These are phyloP conservation scores for Lamellibrachia luymesi DNA, from an alignment of 1,140 invertebrate genomes.

Conservation along the genomic window DNA sequence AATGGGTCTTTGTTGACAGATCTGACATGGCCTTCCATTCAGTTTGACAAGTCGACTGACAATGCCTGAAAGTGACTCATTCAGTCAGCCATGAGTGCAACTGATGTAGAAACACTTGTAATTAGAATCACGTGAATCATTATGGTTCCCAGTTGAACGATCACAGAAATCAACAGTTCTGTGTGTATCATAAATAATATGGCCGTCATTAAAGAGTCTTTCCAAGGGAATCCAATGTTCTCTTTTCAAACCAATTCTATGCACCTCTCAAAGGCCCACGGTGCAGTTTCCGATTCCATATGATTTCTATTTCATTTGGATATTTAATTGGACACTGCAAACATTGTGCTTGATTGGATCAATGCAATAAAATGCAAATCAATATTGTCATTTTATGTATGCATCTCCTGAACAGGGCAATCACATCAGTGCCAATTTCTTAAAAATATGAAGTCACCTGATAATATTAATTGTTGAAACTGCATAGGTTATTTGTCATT, in stretches of 20 bases:
- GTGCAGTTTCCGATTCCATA: background rate
- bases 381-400: background rate
- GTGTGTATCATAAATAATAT: background rate
- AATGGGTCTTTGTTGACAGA: background rate
- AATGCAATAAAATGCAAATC: background rate
- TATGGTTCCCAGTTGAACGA: background rate
- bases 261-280: background rate
- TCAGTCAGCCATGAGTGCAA: background rate
- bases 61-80: background rate
- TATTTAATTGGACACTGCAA: background rate
- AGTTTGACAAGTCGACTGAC: background rate
- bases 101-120: background rate
- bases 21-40: background rate
- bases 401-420: background rate
- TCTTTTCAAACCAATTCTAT: background rate
- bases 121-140: background rate
- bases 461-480: background rate
- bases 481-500: background rate
- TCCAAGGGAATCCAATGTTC: background rate
- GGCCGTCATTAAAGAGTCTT: background rate
- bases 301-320: background rate
- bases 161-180: background rate
- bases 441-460: background rate
- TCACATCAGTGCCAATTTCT: background rate
- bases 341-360: background rate